These are phyloP conservation scores for Torymus aiolomorphi DNA, from an alignment of 2,888 invertebrate species.

Conservation along the genomic window DNA sequence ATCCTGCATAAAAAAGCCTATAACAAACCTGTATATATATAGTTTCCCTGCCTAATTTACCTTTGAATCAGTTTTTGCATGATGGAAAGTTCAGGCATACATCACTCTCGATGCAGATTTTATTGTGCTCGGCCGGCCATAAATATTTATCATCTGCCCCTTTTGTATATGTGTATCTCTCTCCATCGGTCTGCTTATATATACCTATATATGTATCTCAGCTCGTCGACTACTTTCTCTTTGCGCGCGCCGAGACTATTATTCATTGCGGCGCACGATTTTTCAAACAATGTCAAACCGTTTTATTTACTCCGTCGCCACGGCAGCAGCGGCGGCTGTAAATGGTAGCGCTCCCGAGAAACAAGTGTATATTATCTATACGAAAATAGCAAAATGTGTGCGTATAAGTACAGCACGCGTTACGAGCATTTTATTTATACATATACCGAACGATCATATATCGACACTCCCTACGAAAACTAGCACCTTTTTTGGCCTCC, in stretches of 20 bases:
- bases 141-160: constrained; percentile 32
- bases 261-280: neutral
- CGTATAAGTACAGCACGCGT: no score
- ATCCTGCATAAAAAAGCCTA: no score
- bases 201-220: neutral
- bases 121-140: constrained; percentile 7
- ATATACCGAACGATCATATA: no score
- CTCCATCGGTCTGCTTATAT: constrained; percentile 1
- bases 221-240: neutral
- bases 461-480: no score
- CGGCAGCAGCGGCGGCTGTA: neutral
- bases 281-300: neutral
- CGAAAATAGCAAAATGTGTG: no score
- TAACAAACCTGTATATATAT: no score
- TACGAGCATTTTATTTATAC: no score
- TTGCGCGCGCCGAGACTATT: neutral
- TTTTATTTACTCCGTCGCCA: neutral
- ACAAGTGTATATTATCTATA: no score
- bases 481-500: no score
- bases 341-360: no score
- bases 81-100: constrained; percentile 6
- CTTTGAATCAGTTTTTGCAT: neutral
- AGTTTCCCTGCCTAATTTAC: neutral
- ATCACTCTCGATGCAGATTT: constrained; percentile 7
- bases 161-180: neutral